These are phyloP conservation scores for Hafferia zeledoni DNA, from an alignment of 2,797 vertebrate species.

Conservation along the genomic window DNA sequence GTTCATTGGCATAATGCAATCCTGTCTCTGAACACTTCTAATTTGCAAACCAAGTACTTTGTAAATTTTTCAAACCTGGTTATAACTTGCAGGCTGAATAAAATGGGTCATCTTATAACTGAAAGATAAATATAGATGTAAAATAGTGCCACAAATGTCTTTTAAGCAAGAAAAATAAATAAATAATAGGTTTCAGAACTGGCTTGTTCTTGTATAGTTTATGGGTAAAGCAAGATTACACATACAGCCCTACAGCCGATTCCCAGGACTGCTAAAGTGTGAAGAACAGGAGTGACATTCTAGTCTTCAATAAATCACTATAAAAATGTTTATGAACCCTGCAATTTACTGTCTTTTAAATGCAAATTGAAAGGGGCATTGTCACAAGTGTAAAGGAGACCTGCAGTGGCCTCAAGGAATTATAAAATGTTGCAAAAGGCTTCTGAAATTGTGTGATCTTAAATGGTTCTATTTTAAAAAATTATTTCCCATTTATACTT, in stretches of 20 bases:
- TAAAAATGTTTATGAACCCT: constrained; percentile 86
- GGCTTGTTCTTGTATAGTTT: constrained; percentile 72
- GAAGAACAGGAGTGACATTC: constrained; percentile 80
- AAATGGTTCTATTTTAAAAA: constrained; percentile 66
- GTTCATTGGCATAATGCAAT: constrained; percentile 52
- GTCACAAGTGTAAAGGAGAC: constrained; percentile 75
- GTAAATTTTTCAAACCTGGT: constrained; percentile 64
- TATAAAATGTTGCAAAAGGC: constrained; percentile 51
- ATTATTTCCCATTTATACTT: constrained; percentile 59
- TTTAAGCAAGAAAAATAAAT: constrained; percentile 54
- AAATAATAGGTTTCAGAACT: constrained; percentile 50
- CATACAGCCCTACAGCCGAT: constrained; percentile 68
- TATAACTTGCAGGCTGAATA: constrained; percentile 70
- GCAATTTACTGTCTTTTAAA: constrained; percentile 85
- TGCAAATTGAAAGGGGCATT: constrained; percentile 81
- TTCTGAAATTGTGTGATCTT: constrained; percentile 69
- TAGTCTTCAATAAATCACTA: constrained; percentile 81
- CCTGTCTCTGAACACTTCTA: constrained; percentile 52
- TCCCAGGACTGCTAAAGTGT: constrained; percentile 81
- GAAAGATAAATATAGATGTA: constrained; percentile 67
- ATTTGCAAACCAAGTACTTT: constrained; percentile 71
- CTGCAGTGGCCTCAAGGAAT: constrained; percentile 72
- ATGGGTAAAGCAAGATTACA: constrained; percentile 71
- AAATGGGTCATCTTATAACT: constrained; percentile 69
- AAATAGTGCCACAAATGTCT: constrained; percentile 53